These are phyloP conservation scores for Ctena decussata DNA, from an alignment of 2,888 invertebrate genomes.

Conservation along the genomic window DNA sequence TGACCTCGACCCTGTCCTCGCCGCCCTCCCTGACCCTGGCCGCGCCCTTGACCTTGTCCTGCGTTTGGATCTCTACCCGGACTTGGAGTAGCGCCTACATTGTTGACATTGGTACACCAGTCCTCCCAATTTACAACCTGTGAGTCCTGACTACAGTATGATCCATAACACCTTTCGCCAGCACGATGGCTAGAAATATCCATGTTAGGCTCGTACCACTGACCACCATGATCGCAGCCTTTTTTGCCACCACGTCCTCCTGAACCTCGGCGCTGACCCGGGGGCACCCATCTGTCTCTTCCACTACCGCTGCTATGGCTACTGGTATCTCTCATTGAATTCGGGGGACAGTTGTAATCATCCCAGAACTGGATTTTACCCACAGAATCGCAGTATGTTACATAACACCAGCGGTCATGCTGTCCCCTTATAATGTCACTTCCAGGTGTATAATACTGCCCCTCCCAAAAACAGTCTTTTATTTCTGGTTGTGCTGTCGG, in stretches of 20 bases:
- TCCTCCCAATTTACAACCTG: slow-evolving; percentile 64
- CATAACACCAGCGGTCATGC: slow-evolving; percentile 66
- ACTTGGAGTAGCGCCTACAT: not conserved
- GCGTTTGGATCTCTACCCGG: not conserved
- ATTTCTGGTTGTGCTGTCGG: slow-evolving; percentile 19
- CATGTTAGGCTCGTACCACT: slow-evolving; percentile 54
- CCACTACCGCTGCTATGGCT: slow-evolving; percentile 43
- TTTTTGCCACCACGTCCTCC: not conserved
- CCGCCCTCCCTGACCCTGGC: not conserved
- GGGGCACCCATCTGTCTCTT: slow-evolving; percentile 19
- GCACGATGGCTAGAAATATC: slow-evolving; percentile 53
- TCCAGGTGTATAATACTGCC: slow-evolving; percentile 54
- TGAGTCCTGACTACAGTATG: slow-evolving; percentile 55
- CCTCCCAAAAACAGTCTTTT: slow-evolving; percentile 63
- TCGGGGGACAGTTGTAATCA: slow-evolving; percentile 63
- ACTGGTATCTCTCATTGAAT: slow-evolving; percentile 65
- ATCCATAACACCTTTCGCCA: slow-evolving; percentile 60
- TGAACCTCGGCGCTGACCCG: not conserved
- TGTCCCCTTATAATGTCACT: slow-evolving; percentile 65
- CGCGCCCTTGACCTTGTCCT: slow-evolving; percentile 10
- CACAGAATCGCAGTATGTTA: slow-evolving; percentile 58
- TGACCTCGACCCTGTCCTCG: not conserved
- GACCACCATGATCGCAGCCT: slow-evolving; percentile 48
- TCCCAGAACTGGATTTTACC: slow-evolving; percentile 66
- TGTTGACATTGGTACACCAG: slow-evolving; percentile 40